Percentiles rank a stretch among this genome's conserved stretches.
phyloP scores from a whole-genome alignment of 2,797 vertebrate genomes.

The Xerus rutilus region DNA sequence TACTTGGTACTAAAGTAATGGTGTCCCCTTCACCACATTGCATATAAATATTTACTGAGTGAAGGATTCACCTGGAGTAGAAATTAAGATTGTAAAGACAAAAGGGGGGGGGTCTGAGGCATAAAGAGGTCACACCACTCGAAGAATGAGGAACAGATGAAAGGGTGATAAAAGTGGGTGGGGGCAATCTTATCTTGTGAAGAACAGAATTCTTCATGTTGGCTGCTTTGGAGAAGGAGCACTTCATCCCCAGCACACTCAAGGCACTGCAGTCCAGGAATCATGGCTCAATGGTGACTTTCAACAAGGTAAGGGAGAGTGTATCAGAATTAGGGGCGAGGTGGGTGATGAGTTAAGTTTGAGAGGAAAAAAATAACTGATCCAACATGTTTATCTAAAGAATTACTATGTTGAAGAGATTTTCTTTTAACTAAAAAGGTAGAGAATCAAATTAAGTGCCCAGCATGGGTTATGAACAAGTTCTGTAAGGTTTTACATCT shows the following conservation, averaged over 20 bases:
- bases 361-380: not conserved
- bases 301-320: not conserved
- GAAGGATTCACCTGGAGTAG: not conserved
- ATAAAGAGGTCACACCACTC: not conserved
- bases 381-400: not conserved
- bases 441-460: slow-evolving; percentile 38
- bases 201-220: not conserved
- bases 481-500: not conserved
- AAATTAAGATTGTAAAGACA: not conserved
- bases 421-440: slow-evolving; percentile 3
- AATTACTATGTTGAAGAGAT: not conserved
- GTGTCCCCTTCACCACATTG: not conserved
- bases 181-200: not conserved
- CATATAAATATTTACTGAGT: not conserved
- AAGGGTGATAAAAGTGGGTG: not conserved
- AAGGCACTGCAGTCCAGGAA: not conserved
- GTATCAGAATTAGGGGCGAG: not conserved
- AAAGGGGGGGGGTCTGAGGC: not conserved
- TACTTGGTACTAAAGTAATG: slow-evolving; percentile 8
- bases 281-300: not conserved
- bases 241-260: not conserved
- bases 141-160: not conserved
- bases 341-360: not conserved
- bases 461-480: not conserved
- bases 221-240: not conserved